These are phyloP conservation scores for Drosophila monieri DNA, from an alignment of 2,888 invertebrate genomes.

Conservation along the genomic window DNA sequence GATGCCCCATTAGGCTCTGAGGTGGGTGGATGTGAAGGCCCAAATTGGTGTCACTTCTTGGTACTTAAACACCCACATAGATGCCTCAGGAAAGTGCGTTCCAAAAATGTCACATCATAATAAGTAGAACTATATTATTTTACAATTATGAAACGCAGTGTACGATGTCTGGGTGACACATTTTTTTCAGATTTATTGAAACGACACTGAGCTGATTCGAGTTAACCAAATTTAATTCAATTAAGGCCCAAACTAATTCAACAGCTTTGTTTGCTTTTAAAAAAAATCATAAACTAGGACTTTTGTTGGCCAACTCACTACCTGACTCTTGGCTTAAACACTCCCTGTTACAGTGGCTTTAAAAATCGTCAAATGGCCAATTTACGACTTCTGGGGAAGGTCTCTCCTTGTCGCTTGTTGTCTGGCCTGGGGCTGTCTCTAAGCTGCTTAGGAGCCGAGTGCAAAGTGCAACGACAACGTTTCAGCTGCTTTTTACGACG, in stretches of 20 bases:
- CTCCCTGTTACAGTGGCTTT: conserved; percentile 48
- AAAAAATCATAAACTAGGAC: background rate
- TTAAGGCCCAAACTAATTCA: conserved; percentile 39
- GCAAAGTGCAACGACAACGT: conserved; percentile 34
- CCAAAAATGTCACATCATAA: no score
- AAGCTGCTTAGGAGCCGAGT: conserved; percentile 39
- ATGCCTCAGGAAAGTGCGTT: background rate
- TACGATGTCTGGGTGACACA: conserved; percentile 28
- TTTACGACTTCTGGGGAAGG: conserved; percentile 39
- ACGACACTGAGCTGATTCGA: conserved; percentile 62
- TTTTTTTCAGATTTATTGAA: conserved; percentile 57
- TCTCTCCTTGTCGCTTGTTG: background rate
- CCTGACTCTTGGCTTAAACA: background rate
- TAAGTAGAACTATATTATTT: background rate
- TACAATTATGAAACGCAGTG: conserved; percentile 18
- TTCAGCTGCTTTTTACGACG: conserved; percentile 20
- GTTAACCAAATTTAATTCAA: conserved; percentile 67
- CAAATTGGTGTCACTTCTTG: conserved; percentile 29
- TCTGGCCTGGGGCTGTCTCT: conserved; percentile 24
- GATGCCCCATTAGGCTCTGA: conserved; percentile 21
- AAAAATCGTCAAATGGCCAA: conserved; percentile 67
- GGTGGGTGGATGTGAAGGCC: conserved; percentile 54
- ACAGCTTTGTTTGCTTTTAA: conserved; percentile 32
- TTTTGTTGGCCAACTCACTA: background rate
- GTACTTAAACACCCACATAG: conserved; percentile 1